Evolutionary conservation across 1,140 invertebrate species (phyloP).

Genomic region (Sycophaga agraensis): DNA sequence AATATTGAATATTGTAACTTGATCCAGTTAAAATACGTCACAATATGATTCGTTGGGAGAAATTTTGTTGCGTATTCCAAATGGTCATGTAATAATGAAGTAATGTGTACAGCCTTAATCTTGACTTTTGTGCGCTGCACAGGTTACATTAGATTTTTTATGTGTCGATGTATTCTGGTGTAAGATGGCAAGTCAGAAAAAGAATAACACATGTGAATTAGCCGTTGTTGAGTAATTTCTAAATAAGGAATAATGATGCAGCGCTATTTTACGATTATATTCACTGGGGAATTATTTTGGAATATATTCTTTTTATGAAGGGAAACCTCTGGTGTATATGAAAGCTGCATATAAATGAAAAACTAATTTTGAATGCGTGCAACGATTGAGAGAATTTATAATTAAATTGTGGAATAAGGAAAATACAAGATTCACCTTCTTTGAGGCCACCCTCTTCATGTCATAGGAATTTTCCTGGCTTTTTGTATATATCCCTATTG

Average conservation of each 20-base stretch:
- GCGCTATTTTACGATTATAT: conserved; percentile 7
- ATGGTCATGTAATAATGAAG: background rate
- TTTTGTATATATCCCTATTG: conserved; percentile 57
- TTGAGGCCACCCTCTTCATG: conserved; percentile 22
- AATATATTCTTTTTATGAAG: conserved; percentile 7
- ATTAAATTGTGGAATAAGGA: conserved; percentile 8
- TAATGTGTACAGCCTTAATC: conserved; percentile 17
- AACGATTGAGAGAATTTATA: background rate
- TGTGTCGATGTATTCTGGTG: conserved; percentile 14
- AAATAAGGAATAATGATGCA: conserved; percentile 8
- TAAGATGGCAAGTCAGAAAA: conserved; percentile 7
- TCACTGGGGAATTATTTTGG: conserved; percentile 5
- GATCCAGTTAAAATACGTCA: no score
- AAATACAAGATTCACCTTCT: conserved; percentile 3
- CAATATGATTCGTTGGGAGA: no score
- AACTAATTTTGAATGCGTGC: conserved; percentile 2
- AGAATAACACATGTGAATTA: conserved; percentile 17
- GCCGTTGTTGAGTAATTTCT: conserved; percentile 12
- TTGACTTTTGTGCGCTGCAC: conserved; percentile 20
- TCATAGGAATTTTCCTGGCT: conserved; percentile 48
- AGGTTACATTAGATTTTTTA: conserved; percentile 20
- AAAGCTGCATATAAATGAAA: background rate
- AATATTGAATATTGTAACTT: conserved; percentile 6
- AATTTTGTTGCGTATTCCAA: background rate
- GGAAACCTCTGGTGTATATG: background rate